phyloP scores from a whole-genome alignment of 2,113 vertebrate species.

The Zosterops borbonicus region DNA sequence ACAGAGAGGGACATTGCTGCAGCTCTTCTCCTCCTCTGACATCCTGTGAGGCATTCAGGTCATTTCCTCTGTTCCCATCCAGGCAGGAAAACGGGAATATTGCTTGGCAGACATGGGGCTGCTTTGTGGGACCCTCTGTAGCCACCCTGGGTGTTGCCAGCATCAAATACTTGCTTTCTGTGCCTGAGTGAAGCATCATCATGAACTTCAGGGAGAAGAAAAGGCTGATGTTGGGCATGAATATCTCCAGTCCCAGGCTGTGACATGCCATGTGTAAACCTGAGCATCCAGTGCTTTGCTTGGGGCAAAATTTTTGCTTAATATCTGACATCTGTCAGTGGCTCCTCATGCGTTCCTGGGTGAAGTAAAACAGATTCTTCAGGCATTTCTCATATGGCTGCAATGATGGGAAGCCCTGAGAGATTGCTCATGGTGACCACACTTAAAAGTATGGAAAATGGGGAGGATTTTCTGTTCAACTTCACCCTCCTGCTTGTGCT shows the following conservation, averaged over 20 bases:
- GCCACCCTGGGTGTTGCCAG: not conserved
- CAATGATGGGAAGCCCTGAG: not conserved
- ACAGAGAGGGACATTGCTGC: not conserved
- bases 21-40: not conserved
- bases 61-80: not conserved
- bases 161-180: rapidly evolving
- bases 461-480: not conserved
- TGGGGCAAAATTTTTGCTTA: constrained; percentile 21
- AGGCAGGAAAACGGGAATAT: not conserved
- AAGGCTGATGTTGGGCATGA: not conserved
- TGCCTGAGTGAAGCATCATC: not conserved
- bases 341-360: not conserved
- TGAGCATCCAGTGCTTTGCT: constrained; percentile 21
- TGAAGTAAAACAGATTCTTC: not conserved
- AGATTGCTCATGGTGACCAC: not conserved
- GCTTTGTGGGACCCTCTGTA: not conserved
- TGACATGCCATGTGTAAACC: not conserved
- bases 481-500: not conserved
- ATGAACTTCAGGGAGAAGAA: not conserved
- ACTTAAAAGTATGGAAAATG: not conserved
- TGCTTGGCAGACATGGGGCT: not conserved
- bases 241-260: constrained; percentile 15
- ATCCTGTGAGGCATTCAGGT: rapidly evolving
- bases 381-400: not conserved
- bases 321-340: constrained; percentile 47